These are phyloP conservation scores for Phaonia tiefii DNA, from an alignment of 2,888 invertebrate genomes.

Conservation along the genomic window DNA sequence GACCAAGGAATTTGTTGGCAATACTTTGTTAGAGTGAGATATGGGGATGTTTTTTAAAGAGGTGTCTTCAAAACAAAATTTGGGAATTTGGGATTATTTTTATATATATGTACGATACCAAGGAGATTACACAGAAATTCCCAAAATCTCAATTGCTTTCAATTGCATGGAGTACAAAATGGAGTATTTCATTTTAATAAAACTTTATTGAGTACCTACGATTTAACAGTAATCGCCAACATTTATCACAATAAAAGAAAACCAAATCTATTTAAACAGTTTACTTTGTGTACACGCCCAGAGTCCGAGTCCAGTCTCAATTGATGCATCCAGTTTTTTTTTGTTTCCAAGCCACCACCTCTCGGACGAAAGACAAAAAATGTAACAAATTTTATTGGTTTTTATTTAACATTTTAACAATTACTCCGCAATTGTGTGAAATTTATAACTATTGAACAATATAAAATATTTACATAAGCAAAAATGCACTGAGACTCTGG, in stretches of 20 bases:
- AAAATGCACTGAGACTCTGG: slow-evolving; percentile 43
- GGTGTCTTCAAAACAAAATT: too few species aligned
- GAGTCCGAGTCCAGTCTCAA: too few species aligned
- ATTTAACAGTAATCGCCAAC: neutral
- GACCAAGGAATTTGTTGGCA: slow-evolving; percentile 8
- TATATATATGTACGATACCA: too few species aligned
- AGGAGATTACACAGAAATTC: too few species aligned
- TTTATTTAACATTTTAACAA: slow-evolving; percentile 67
- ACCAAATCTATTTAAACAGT: too few species aligned
- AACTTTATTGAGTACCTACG: neutral
- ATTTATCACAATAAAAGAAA: slow-evolving; percentile 23
- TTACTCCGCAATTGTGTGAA: slow-evolving; percentile 65
- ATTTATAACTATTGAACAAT: slow-evolving; percentile 62
- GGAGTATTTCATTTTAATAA: neutral
- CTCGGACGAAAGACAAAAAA: slow-evolving; percentile 16
- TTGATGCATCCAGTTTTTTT: too few species aligned
- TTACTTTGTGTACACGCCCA: too few species aligned
- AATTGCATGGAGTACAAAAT: too few species aligned
- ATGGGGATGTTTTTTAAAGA: too few species aligned
- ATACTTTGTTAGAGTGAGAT: slow-evolving; percentile 24
- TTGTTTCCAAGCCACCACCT: too few species aligned
- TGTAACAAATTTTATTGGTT: slow-evolving; percentile 57
- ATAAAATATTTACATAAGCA: slow-evolving; percentile 64
- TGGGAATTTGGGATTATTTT: slow-evolving; percentile 55
- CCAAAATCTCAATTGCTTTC: too few species aligned